Base-by-base conservation (phyloP, 1,140 invertebrate genomes). In the Cyphomyrmex costatus region DNA sequence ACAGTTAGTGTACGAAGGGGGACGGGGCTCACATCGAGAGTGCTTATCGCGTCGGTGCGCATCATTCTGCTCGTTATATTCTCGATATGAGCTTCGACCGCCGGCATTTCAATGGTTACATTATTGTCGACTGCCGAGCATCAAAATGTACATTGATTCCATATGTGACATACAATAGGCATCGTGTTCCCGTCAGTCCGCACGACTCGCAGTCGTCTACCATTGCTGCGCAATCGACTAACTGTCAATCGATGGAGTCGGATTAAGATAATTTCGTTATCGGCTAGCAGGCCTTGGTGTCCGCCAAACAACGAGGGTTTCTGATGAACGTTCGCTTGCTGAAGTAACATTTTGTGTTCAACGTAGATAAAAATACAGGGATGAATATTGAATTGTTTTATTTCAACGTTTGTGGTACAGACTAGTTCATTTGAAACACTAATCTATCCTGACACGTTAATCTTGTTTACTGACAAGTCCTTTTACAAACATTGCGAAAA, bases 181-280 rank as follows among this genome's bases (percentile, higher is more conserved):
- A 90, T 83, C 82, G 63, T 84, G 86, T 82, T 86, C 63, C 86
- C 89, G 89, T 91, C 83, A 88, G 79, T 87, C 77, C 73, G 63
- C 66, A 36, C 58, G 70, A 53, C 71, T 85, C 87, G 42, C 65
- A 82, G 83, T 78, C 86, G 89, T 88, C 82, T 80, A 86, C 74
- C 74, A 90, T 77, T 86, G 90, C 68, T 63, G 86, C 82, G 79
- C 86, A 87, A 93, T 92, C 92, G 90, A 92, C 89, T 92, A 91
- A 91, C 89, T 90, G 92, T 92, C 92, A 92, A 92, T 91, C 92
- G 91, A 93, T 91, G 86, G 88, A 87, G 53, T 66, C 61, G 89
- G 86, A 92, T 92, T 92, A 92, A 92, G 91, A 93, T 92, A 93
- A 93, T 91, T 91, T 92, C 85, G 91, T 92, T 92, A 92, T 89